Evolutionary conservation across 37 sponge, comb jelly and placozoan genomes (phyloP), one percentile per base, ranked within the genome.

Genomic region (Chondrosia reniformis): DNA sequence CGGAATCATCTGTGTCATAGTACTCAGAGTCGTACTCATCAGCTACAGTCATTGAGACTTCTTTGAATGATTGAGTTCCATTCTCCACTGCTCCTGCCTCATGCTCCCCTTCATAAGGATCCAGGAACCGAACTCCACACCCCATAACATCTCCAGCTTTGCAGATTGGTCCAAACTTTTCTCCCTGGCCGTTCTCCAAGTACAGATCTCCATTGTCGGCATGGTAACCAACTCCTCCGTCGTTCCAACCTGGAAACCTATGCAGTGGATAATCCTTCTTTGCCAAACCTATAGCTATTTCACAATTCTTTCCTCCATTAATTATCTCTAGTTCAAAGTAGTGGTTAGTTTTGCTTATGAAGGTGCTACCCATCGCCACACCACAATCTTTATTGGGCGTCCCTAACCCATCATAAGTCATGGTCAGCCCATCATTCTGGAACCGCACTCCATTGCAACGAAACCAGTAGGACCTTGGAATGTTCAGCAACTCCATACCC

Each of bases 291-390:
- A 93, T 86, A 13, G 91, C 94, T 22, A 93, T 46, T 67, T 80
- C 80, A 0, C 94, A 86, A 2, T 81, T 61, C 38, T 86, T 69
- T 2, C 94, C 94, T 22, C 74, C 33, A 2, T 85, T 54, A 37
- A 81, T 43, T 17, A 93, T 84, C 39, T 80, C 75, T 84, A 93
- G 77, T 62, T 93, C 94, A 84, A 93, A 93, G 39, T 93, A 89
- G 67, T 89, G 94, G 39, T 86, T 77, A 3, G 54, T 33, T 4
- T 46, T 74, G 21, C 78, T 69, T 19, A 93, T 45, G 1, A 52
- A 80, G 38, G 75, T 56, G 10, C 42, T 67, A 19, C 78, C 66
- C 45, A 86, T 87, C 12, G 94, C 94, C 22, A 89, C 71, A 8
- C 91, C 93, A 38, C 86, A 81, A 72, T 83, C 87, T 63, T 84